These are phyloP conservation scores for Nasonia longicornis DNA, from an alignment of 1,140 invertebrate species.

Conservation along the genomic window DNA sequence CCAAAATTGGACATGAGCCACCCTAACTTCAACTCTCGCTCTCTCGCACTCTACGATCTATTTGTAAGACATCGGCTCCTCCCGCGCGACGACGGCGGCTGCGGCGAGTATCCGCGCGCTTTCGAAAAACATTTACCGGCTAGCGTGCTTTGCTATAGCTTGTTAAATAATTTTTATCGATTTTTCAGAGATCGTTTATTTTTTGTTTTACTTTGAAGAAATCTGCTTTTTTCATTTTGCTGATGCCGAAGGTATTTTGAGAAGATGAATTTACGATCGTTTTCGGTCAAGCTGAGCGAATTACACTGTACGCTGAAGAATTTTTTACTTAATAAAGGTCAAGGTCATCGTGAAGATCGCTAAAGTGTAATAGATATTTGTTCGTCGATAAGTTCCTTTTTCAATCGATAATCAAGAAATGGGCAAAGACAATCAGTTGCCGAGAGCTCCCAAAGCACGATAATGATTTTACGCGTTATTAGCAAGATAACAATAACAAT, in stretches of 20 bases:
- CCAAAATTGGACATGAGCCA: constrained; percentile 71
- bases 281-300: background rate
- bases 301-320: background rate
- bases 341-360: background rate
- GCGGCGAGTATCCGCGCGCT: constrained; percentile 55
- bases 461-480: no score
- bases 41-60: constrained; percentile 63
- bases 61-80: constrained; percentile 70
- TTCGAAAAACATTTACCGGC: constrained; percentile 61
- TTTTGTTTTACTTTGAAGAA: background rate
- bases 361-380: background rate
- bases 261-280: background rate
- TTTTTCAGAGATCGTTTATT: background rate
- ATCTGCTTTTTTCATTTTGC: background rate
- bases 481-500: no score
- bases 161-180: background rate
- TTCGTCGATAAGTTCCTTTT: background rate
- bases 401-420: background rate
- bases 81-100: constrained; percentile 53
- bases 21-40: constrained; percentile 50
- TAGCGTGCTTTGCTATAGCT: constrained; percentile 21
- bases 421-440: no score
- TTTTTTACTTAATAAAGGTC: background rate
- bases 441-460: no score
- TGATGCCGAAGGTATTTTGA: background rate